Evolutionary conservation across 1,140 invertebrate genomes (phyloP).

Genomic region (Trichoplusia ni): DNA sequence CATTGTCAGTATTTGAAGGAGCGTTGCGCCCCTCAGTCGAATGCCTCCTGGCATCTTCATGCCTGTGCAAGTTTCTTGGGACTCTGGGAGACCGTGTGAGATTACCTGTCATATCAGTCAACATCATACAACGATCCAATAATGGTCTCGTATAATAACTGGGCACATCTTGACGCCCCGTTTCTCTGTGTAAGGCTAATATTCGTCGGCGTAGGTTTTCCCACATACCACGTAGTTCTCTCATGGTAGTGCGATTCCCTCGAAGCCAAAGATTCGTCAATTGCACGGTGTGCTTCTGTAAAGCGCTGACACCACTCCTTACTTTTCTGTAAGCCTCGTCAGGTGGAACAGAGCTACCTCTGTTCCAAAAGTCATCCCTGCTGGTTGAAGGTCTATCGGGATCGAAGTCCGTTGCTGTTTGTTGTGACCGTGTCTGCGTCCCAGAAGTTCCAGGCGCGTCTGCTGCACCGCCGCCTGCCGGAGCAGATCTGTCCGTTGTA

Average conservation of each 20-base stretch:
- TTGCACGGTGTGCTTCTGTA: constrained; percentile 68
- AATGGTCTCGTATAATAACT: constrained; percentile 70
- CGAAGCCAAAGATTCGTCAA: constrained; percentile 71
- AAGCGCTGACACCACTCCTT: constrained; percentile 60
- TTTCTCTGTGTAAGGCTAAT: constrained; percentile 79
- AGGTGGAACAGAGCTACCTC: constrained; percentile 48
- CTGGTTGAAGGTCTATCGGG: constrained; percentile 63
- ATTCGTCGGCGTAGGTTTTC: constrained; percentile 84
- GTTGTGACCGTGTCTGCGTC: constrained; percentile 7
- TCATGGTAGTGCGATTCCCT: constrained; percentile 76
- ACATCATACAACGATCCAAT: constrained; percentile 70
- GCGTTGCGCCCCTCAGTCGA: background rate
- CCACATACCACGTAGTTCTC: constrained; percentile 84
- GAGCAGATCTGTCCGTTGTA: background rate
- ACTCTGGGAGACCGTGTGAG: constrained; percentile 44
- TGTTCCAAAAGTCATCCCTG: constrained; percentile 58
- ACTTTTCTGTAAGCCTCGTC: constrained; percentile 73
- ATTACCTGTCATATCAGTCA: constrained; percentile 63
- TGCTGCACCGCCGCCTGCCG: background rate
- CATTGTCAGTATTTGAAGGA: constrained; percentile 1
- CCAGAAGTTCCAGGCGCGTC: background rate
- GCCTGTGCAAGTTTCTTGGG: constrained; percentile 35
- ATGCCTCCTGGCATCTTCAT: constrained; percentile 29
- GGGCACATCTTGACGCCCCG: constrained; percentile 60
- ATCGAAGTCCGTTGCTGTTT: constrained; percentile 41